Conservation (phyloP, 2,797 vertebrate species). For the Iguana delicatissima region DNA sequence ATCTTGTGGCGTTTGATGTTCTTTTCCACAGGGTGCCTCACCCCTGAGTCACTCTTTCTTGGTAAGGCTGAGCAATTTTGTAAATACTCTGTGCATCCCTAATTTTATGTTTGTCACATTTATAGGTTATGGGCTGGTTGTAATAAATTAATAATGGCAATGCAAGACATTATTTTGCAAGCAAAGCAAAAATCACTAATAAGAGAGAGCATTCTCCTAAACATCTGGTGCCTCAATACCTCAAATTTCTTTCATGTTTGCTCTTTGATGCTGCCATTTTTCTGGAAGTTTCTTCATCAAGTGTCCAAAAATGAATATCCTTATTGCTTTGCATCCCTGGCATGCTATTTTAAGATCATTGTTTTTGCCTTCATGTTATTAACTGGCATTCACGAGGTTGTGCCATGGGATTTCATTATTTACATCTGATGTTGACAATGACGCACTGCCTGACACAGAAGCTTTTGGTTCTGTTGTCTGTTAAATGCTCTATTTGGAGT, state of each 20-base stretch:
- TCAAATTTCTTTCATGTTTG: background rate
- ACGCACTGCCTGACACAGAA: conserved; percentile 6
- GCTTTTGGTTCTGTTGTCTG: conserved; percentile 24
- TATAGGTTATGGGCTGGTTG: too few relatives aligned
- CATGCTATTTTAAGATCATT: conserved; percentile 37
- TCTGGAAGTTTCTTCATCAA: background rate
- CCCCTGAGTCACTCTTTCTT: too few relatives aligned
- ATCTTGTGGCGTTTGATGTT: too few relatives aligned
- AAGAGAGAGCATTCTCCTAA: too few relatives aligned
- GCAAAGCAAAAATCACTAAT: too few relatives aligned
- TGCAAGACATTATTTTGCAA: too few relatives aligned
- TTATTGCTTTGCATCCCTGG: background rate
- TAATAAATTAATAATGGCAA: too few relatives aligned
- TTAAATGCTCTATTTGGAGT: conserved; percentile 16
- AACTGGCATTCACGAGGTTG: conserved; percentile 6
- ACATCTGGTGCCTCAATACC: background rate
- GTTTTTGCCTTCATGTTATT: conserved; percentile 17
- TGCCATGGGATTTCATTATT: background rate
- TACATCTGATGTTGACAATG: background rate
- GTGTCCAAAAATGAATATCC: background rate
- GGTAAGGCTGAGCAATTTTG: too few relatives aligned
- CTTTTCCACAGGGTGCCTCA: too few relatives aligned
- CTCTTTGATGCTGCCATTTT: background rate
- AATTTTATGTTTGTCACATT: too few relatives aligned
- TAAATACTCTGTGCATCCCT: too few relatives aligned